Conservation (phyloP, 2,797 vertebrate genomes). For the Lagocephalus sceleratus region DNA sequence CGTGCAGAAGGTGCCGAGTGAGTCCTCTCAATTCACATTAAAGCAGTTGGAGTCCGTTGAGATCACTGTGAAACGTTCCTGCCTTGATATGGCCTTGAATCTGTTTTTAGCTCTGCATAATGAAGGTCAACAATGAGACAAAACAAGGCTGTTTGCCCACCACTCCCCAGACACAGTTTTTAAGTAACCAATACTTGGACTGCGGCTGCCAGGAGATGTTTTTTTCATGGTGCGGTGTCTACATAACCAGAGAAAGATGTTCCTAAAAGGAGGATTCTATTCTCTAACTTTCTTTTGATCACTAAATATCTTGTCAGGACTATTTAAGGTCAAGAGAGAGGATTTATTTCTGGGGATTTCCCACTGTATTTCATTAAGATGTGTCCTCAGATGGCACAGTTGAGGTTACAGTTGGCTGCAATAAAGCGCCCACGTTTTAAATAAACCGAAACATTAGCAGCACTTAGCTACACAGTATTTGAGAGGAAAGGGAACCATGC, state of each 20-base stretch:
- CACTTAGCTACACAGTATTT: slow-evolving; percentile 28
- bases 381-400: background rate
- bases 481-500: slow-evolving; percentile 40
- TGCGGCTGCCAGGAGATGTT: background rate
- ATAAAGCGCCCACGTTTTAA: slow-evolving; percentile 18
- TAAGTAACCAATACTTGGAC: background rate
- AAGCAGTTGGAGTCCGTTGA: slow-evolving; percentile 4
- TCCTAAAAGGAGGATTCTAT: background rate
- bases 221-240: background rate
- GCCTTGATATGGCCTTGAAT: background rate
- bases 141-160: background rate
- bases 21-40: slow-evolving; percentile 7
- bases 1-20: slow-evolving; percentile 24
- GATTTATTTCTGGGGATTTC: slow-evolving; percentile 28
- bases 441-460: background rate
- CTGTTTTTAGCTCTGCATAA: background rate
- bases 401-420: background rate
- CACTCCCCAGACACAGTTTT: background rate
- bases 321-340: slow-evolving; percentile 11
- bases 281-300: slow-evolving; percentile 1
- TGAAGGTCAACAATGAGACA: background rate
- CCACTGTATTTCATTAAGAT: background rate
- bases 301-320: background rate
- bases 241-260: no score
- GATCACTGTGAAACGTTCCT: background rate